Conservation (phyloP, 2,113 vertebrate genomes). For the Eolophus roseicapilla region DNA sequence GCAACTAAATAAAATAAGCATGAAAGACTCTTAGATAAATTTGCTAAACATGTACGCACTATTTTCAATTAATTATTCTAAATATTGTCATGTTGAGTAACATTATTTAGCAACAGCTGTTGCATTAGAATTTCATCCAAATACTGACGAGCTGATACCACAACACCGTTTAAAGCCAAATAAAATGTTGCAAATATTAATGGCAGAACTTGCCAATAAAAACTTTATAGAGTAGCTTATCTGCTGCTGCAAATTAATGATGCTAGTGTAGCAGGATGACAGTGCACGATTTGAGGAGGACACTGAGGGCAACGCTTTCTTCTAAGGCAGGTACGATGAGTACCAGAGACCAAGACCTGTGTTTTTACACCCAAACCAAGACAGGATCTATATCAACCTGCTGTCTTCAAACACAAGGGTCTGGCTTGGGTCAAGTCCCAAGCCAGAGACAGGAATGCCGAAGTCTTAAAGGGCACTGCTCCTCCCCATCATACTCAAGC, state of each 20-base stretch:
- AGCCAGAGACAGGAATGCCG: fast-evolving
- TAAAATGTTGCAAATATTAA: not conserved
- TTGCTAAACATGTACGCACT: not conserved
- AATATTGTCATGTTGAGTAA: not conserved
- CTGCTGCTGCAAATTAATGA: not conserved
- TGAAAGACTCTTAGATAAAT: not conserved
- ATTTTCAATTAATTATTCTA: not conserved
- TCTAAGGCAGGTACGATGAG: not conserved
- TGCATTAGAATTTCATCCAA: not conserved
- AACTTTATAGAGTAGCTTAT: not conserved
- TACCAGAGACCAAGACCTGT: not conserved
- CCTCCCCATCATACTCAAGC: not conserved
- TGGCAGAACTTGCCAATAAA: not conserved
- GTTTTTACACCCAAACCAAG: not conserved
- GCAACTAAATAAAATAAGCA: not conserved
- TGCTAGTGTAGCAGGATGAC: not conserved
- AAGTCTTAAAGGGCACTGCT: not conserved
- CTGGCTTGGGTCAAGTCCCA: not conserved
- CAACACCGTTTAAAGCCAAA: not conserved
- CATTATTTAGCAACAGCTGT: conserved; percentile 11
- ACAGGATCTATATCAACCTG: not conserved
- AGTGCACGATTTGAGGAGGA: not conserved
- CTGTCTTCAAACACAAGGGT: not conserved
- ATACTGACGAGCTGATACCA: not conserved
- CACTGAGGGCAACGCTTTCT: not conserved